Conservation (phyloP, 2,888 invertebrate species). For the Eilema caniola region DNA sequence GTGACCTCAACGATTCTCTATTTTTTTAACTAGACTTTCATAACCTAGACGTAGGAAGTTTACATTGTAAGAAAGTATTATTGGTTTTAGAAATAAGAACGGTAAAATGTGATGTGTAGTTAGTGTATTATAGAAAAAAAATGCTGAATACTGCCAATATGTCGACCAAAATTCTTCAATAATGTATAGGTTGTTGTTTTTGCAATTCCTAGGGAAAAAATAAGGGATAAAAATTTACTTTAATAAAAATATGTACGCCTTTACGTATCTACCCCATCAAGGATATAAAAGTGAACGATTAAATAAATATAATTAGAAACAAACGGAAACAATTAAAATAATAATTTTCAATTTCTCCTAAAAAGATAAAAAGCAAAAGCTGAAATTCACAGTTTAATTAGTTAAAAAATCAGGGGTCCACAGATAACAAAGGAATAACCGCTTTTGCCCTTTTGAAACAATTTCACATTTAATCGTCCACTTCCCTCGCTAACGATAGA, state of each 20-base stretch:
- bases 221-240: not conserved
- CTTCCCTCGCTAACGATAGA: conserved; percentile 37
- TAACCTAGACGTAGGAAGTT: conserved; percentile 16
- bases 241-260: not conserved
- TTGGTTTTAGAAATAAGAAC: not conserved
- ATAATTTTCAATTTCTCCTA: conserved; percentile 14
- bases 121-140: not conserved
- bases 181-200: not conserved
- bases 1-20: conserved; percentile 30
- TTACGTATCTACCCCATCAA: not conserved
- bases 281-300: not conserved
- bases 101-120: not conserved
- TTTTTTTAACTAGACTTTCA: conserved; percentile 37
- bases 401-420: conserved; percentile 23
- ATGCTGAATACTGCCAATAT: not conserved
- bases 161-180: not conserved
- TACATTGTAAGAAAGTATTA: not conserved
- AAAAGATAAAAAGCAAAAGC: conserved; percentile 3
- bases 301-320: not conserved
- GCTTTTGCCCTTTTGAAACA: conserved; percentile 20
- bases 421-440: conserved; percentile 23
- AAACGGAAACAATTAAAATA: conserved; percentile 7
- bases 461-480: conserved; percentile 29
- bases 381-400: conserved; percentile 22
- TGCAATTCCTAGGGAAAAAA: not conserved